These are phyloP conservation scores for Pteronotus mesoamericanus DNA, from an alignment of 2,797 vertebrate genomes.

Conservation along the genomic window DNA sequence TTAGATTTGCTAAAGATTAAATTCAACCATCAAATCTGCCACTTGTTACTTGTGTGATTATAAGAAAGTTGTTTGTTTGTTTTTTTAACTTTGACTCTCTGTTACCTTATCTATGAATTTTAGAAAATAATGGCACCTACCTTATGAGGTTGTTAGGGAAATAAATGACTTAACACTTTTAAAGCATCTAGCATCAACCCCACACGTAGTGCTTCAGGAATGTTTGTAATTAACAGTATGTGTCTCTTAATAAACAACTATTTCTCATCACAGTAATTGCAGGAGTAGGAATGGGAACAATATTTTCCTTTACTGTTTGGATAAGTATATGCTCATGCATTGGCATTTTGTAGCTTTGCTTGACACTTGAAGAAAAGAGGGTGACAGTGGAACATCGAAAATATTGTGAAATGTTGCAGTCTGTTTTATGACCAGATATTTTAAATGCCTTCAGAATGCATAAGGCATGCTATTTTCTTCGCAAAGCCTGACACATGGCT, in stretches of 20 bases:
- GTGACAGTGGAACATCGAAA: not conserved
- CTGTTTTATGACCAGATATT: not conserved
- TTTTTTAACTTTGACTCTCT: not conserved
- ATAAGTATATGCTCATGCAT: not conserved
- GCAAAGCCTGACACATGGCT: slow-evolving; percentile 1
- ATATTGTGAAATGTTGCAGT: not conserved
- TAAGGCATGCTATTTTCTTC: slow-evolving; percentile 36
- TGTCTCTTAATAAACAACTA: not conserved
- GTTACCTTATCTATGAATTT: not conserved
- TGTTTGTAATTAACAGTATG: not conserved
- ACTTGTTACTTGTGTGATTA: not conserved
- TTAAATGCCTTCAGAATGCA: slow-evolving; percentile 30
- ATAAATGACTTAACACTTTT: not conserved
- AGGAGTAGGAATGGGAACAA: not conserved
- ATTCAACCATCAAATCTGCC: not conserved
- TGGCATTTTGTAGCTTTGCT: not conserved
- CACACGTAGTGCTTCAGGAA: not conserved
- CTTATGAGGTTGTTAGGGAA: not conserved
- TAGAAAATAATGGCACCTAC: slow-evolving; percentile 9
- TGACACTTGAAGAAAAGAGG: not conserved
- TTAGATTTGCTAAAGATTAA: slow-evolving; percentile 2
- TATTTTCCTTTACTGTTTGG: not conserved
- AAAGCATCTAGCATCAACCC: not conserved
- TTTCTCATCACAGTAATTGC: not conserved
- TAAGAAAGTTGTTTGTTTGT: not conserved